Evolutionary conservation across 2,797 vertebrate genomes (phyloP).

Genomic region (Bryconaethiops microstoma): DNA sequence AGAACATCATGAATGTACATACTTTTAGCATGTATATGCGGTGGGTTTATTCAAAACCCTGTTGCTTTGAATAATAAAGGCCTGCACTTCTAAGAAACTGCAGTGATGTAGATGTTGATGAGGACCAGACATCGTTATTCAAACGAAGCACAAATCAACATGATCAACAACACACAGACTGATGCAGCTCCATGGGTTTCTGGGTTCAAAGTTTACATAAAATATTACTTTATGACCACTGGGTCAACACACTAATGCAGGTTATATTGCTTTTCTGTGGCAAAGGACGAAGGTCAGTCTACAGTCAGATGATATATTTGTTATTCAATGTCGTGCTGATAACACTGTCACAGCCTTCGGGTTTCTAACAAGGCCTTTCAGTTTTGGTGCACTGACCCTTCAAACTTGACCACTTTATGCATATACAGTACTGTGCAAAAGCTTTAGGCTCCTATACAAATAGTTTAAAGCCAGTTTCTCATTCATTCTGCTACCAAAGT

Average conservation of each 20-base stretch:
- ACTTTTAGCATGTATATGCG: background rate
- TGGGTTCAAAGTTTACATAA: background rate
- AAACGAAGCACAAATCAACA: background rate
- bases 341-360: background rate
- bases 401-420: too few species aligned
- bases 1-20: background rate
- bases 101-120: background rate
- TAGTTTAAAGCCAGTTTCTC: too few species aligned
- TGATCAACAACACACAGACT: background rate
- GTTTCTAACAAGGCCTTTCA: background rate
- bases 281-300: background rate
- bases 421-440: too few species aligned
- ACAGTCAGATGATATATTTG: background rate
- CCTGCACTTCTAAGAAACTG: background rate
- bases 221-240: background rate
- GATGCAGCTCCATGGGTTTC: background rate
- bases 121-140: background rate
- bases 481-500: too few species aligned
- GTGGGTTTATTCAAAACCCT: background rate
- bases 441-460: too few species aligned
- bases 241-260: background rate
- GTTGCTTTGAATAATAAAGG: background rate
- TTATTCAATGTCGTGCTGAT: background rate
- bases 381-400: too few species aligned
- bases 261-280: background rate